These are phyloP conservation scores for Progne subis DNA, from an alignment of 2,113 vertebrate species.

Conservation along the genomic window DNA sequence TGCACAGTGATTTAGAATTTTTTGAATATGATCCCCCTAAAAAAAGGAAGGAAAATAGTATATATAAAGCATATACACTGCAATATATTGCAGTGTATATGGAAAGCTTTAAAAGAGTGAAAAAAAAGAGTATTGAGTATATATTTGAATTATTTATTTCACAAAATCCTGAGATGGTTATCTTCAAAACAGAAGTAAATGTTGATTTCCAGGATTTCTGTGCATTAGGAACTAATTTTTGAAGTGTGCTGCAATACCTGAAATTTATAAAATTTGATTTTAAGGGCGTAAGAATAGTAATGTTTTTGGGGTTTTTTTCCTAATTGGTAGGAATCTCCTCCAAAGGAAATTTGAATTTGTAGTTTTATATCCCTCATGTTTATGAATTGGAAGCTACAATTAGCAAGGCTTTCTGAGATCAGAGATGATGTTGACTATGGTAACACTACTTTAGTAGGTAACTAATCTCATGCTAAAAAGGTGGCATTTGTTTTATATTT, in stretches of 20 bases:
- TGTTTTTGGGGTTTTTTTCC: neutral
- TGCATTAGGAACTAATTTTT: neutral
- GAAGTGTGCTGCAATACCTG: neutral
- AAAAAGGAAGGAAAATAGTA: neutral
- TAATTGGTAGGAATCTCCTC: neutral
- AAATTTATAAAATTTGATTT: neutral
- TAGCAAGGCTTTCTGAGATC: neutral
- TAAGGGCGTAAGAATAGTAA: neutral
- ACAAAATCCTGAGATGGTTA: neutral
- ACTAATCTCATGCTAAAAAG: neutral
- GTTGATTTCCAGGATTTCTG: neutral
- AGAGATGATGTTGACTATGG: neutral
- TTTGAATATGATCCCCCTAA: neutral
- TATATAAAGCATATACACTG: neutral
- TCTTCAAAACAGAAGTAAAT: neutral
- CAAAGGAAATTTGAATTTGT: neutral
- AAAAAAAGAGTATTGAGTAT: neutral
- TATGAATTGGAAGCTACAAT: neutral
- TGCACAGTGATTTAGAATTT: neutral
- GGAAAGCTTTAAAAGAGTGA: neutral
- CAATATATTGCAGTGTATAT: neutral
- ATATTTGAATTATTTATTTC: neutral
- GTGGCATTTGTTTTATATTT: neutral
- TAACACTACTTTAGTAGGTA: neutral
- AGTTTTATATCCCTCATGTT: neutral